These are phyloP conservation scores for Macaria liturata DNA, from an alignment of 2,888 invertebrate genomes.

Conservation along the genomic window DNA sequence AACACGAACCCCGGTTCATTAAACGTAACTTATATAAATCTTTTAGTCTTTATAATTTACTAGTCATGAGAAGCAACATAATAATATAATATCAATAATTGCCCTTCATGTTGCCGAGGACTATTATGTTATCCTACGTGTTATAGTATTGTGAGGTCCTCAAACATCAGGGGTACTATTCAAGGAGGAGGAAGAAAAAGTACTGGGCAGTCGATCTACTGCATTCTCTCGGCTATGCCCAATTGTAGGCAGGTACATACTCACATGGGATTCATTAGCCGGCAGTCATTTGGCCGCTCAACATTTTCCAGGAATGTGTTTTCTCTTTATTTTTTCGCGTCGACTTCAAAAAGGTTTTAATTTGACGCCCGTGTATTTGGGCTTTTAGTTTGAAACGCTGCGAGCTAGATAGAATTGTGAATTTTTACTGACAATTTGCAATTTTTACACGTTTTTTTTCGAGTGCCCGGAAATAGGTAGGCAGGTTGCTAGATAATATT, in stretches of 20 bases:
- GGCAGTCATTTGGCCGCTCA: constrained; percentile 31
- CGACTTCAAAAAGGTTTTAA: constrained; percentile 31
- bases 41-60: too few relatives aligned
- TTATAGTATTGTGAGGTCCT: too few relatives aligned
- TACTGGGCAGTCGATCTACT: background rate
- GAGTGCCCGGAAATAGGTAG: too few relatives aligned
- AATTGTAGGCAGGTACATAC: constrained; percentile 22
- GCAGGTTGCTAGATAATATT: too few relatives aligned
- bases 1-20: too few relatives aligned
- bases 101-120: too few relatives aligned
- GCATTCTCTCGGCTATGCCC: constrained; percentile 10
- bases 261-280: constrained; percentile 34
- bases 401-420: constrained; percentile 8
- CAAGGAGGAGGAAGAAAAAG: too few relatives aligned
- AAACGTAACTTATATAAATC: too few relatives aligned
- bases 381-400: constrained; percentile 18
- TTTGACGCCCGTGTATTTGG: constrained; percentile 27
- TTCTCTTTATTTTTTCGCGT: constrained; percentile 22
- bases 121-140: too few relatives aligned
- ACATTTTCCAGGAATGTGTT: constrained; percentile 28
- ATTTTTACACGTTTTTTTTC: constrained; percentile 3
- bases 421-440: constrained; percentile 13
- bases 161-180: too few relatives aligned
- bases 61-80: too few relatives aligned
- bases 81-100: too few relatives aligned